phyloP scores from a whole-genome alignment of 1,140 invertebrate genomes.

The Odontomachus brunneus region DNA sequence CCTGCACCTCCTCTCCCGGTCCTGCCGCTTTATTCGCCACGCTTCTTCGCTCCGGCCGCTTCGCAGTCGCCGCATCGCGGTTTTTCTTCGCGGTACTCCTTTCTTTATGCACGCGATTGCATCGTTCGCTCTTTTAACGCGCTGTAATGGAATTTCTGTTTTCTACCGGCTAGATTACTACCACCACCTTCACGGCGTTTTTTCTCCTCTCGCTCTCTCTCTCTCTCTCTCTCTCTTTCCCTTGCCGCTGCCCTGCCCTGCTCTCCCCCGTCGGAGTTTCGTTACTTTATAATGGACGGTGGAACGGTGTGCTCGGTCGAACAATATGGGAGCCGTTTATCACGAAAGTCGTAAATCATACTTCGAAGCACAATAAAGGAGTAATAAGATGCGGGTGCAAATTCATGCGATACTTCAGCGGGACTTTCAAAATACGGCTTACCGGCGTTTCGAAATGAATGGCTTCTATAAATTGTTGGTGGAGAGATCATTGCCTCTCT shows the following conservation, averaged over 20 bases:
- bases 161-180: conserved; percentile 56
- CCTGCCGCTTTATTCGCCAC: conserved; percentile 56
- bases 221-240: neutral
- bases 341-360: conserved; percentile 44
- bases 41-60: conserved; percentile 48
- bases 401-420: conserved; percentile 22
- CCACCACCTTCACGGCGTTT: neutral
- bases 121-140: conserved; percentile 54
- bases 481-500: conserved; percentile 25
- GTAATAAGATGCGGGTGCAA: conserved; percentile 45
- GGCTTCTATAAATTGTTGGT: conserved; percentile 41
- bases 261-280: conserved; percentile 12
- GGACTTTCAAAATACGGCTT: conserved; percentile 7
- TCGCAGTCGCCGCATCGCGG: conserved; percentile 42
- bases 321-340: conserved; percentile 51
- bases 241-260: too few species aligned
- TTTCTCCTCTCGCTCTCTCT: neutral
- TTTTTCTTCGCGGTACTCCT: conserved; percentile 54
- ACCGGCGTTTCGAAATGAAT: conserved; percentile 20
- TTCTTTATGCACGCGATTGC: conserved; percentile 61
- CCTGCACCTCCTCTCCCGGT: neutral
- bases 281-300: conserved; percentile 51
- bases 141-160: conserved; percentile 59
- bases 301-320: conserved; percentile 31
- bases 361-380: conserved; percentile 43